Percentiles rank a stretch among this genome's conserved stretches.
phyloP scores from a whole-genome alignment of 2,797 vertebrate species.

The Pristis pectinata region DNA sequence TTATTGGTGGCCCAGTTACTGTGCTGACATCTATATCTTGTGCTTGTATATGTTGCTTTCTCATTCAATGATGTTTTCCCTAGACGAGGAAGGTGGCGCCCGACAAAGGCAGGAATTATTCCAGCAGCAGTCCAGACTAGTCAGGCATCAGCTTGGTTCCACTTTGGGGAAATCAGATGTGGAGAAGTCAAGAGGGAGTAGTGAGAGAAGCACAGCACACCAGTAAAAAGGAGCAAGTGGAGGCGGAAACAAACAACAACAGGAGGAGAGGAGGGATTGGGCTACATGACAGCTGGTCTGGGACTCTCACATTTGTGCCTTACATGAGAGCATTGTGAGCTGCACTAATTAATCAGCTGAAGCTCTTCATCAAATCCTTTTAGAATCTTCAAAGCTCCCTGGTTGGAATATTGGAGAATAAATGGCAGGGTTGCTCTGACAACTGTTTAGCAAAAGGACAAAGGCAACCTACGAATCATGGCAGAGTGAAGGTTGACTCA shows the following conservation, averaged over 20 bases:
- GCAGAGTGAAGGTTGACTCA: background rate
- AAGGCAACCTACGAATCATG: background rate
- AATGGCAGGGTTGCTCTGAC: background rate
- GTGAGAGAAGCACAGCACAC: background rate
- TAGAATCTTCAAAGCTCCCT: conserved; percentile 9
- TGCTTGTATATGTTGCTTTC: background rate
- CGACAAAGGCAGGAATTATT: background rate
- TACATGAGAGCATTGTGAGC: background rate
- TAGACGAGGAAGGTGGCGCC: background rate
- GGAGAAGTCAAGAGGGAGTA: background rate
- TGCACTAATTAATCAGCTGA: conserved; percentile 20
- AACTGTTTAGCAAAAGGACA: background rate
- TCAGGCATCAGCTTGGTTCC: background rate
- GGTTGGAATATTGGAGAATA: background rate
- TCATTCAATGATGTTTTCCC: background rate
- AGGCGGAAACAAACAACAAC: conserved; percentile 16
- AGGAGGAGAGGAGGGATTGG: background rate
- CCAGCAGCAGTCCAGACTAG: background rate
- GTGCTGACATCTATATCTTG: background rate
- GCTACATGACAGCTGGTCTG: background rate
- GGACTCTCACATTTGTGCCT: background rate
- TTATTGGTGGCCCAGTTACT: background rate
- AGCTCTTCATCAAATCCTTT: background rate
- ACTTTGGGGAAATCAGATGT: background rate
- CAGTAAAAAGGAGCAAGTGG: background rate